These are phyloP conservation scores for Orchesella flavescens DNA, from an alignment of 2,888 invertebrate genomes.

Conservation along the genomic window DNA sequence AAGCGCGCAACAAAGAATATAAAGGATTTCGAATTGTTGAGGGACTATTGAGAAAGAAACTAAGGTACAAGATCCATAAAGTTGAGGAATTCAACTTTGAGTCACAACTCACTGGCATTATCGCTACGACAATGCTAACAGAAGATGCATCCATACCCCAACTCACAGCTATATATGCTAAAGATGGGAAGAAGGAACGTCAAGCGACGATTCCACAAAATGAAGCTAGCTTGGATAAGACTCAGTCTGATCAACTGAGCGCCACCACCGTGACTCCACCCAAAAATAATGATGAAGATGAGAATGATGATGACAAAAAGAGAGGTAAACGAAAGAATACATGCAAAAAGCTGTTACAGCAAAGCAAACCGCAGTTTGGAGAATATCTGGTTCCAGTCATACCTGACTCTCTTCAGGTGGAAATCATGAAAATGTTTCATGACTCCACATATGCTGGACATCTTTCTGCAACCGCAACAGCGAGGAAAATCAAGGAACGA, in stretches of 20 bases:
- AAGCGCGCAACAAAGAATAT: no score
- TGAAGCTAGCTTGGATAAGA: background rate
- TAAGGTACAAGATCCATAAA: no score
- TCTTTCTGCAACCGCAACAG: constrained; percentile 54
- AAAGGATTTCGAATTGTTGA: no score
- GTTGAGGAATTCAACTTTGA: background rate
- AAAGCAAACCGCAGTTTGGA: background rate
- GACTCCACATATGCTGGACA: constrained; percentile 61
- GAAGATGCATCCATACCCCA: no score
- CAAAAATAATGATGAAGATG: no score
- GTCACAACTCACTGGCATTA: no score
- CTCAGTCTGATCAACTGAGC: background rate
- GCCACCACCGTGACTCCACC: no score
- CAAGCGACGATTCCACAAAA: background rate
- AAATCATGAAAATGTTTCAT: constrained; percentile 59
- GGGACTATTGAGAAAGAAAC: no score
- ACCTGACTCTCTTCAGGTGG: constrained; percentile 26
- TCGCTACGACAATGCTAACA: no score
- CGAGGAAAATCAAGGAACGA: constrained; percentile 48
- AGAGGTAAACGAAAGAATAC: background rate
- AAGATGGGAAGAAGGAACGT: background rate
- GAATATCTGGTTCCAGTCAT: constrained; percentile 48
- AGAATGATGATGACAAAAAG: background rate
- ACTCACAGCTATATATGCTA: background rate
- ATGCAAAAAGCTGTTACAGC: no score